A percentile compares a stretch with the other conserved stretches of the same genome.
Conservation (phyloP, 2,888 invertebrate genomes). For the Spatulosminthurus flaviceps region DNA sequence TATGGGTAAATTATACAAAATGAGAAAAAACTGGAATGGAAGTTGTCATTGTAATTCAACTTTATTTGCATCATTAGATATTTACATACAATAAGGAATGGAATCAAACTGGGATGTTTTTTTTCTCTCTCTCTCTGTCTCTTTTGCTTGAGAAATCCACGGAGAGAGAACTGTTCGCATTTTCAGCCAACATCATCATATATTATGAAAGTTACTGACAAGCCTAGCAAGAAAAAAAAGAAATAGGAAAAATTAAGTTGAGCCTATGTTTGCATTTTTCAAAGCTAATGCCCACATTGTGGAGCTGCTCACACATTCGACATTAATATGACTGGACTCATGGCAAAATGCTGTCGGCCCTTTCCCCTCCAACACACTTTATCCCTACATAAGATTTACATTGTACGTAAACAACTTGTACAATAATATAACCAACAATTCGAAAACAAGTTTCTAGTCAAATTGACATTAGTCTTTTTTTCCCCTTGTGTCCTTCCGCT, state of each 20-base stretch:
- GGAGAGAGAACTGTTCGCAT: not conserved
- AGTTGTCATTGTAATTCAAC: constrained; percentile 31
- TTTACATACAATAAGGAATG: constrained; percentile 29
- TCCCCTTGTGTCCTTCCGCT: not conserved
- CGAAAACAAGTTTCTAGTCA: constrained; percentile 29
- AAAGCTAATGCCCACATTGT: not conserved
- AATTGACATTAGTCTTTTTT: constrained; percentile 27
- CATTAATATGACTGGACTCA: not conserved
- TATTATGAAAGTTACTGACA: constrained; percentile 4
- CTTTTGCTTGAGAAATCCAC: constrained; percentile 1
- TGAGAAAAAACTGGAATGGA: constrained; percentile 14
- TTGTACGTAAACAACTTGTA: too few species aligned
- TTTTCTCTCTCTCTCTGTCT: too few species aligned
- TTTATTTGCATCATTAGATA: constrained; percentile 30
- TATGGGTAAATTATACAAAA: constrained; percentile 8
- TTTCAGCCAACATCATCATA: constrained; percentile 8
- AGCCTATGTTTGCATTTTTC: constrained; percentile 6
- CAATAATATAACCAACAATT: constrained; percentile 15
- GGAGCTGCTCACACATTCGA: not conserved
- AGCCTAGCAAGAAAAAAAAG: not conserved
- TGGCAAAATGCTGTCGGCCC: not conserved
- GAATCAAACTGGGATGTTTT: constrained; percentile 7
- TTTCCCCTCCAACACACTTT: not conserved
- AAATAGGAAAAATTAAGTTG: not conserved
- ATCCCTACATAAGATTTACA: not conserved